Percentiles rank a stretch among this genome's conserved stretches.
These are phyloP conservation scores for Aquatica leii DNA, from an alignment of 2,888 invertebrate genomes.

Conservation along the genomic window DNA sequence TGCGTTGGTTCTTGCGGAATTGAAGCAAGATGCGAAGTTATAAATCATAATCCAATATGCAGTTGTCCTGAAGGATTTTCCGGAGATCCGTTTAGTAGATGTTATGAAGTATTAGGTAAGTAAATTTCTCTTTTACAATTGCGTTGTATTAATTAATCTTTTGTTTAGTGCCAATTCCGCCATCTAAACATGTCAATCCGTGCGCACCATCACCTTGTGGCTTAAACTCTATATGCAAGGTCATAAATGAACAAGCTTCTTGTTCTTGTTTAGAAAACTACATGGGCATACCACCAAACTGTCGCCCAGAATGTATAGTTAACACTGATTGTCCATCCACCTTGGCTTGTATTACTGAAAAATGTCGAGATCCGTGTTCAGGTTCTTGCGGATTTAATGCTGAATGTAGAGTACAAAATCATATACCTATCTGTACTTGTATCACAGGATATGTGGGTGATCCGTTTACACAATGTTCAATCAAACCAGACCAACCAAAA, in stretches of 20 bases:
- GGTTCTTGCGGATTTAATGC: slow-evolving; percentile 70
- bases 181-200: slow-evolving; percentile 60
- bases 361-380: slow-evolving; percentile 78
- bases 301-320: slow-evolving; percentile 75
- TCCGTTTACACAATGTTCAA: slow-evolving; percentile 65
- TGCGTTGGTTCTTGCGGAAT: slow-evolving; percentile 81
- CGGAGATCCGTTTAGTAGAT: slow-evolving; percentile 77
- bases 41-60: slow-evolving; percentile 81
- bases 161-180: slow-evolving; percentile 40
- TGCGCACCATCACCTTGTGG: slow-evolving; percentile 77
- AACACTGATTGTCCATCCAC: slow-evolving; percentile 74
- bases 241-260: slow-evolving; percentile 69
- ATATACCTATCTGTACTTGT: slow-evolving; percentile 70
- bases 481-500: slow-evolving; percentile 29
- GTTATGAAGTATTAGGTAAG: slow-evolving; percentile 56
- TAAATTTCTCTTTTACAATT: background rate
- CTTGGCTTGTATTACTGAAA: slow-evolving; percentile 74
- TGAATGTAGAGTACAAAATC: slow-evolving; percentile 67
- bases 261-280: slow-evolving; percentile 75
- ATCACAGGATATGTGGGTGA: slow-evolving; percentile 65
- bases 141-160: too few species aligned
- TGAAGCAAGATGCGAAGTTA: slow-evolving; percentile 78
- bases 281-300: slow-evolving; percentile 77
- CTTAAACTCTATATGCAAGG: slow-evolving; percentile 75
- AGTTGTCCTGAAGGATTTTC: slow-evolving; percentile 76